These are phyloP conservation scores for Varanus salvator DNA, from an alignment of 2,113 vertebrate genomes.

Conservation along the genomic window DNA sequence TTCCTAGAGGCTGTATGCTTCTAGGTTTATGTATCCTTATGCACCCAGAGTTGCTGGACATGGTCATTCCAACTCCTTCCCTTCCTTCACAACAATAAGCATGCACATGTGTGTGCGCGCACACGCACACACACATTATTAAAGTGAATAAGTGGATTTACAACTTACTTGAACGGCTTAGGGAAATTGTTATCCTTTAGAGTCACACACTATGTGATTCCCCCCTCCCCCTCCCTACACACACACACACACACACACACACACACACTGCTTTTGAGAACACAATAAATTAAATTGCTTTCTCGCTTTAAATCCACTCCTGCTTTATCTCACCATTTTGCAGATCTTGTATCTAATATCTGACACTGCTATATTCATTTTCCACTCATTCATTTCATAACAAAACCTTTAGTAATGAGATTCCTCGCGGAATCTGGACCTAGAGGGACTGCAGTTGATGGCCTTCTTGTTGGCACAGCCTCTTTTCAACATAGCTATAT, in stretches of 20 bases:
- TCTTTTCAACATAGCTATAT: not conserved
- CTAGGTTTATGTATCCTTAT: not conserved
- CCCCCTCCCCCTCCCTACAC: no score
- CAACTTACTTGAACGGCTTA: not conserved
- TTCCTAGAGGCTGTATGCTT: not conserved
- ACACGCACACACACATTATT: not conserved
- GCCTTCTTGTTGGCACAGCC: constrained; percentile 7
- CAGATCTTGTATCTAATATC: accelerated
- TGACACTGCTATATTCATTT: not conserved
- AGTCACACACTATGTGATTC: not conserved
- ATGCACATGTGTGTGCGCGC: not conserved
- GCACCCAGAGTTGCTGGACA: not conserved
- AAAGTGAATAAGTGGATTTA: not conserved
- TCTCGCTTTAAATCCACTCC: not conserved
- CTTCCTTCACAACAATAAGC: no score
- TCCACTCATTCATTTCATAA: not conserved
- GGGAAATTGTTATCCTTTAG: not conserved
- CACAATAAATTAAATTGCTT: not conserved
- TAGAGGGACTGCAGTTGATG: constrained; percentile 14
- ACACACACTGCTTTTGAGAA: not conserved
- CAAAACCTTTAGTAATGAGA: not conserved
- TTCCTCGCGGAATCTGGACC: not conserved
- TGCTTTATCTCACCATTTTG: not conserved
- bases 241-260: no score
- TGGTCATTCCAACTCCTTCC: not conserved